Evolutionary conservation across 2,888 invertebrate genomes (phyloP), one percentile per base, ranked within the genome.

Genomic region (Ceramica pisi): DNA sequence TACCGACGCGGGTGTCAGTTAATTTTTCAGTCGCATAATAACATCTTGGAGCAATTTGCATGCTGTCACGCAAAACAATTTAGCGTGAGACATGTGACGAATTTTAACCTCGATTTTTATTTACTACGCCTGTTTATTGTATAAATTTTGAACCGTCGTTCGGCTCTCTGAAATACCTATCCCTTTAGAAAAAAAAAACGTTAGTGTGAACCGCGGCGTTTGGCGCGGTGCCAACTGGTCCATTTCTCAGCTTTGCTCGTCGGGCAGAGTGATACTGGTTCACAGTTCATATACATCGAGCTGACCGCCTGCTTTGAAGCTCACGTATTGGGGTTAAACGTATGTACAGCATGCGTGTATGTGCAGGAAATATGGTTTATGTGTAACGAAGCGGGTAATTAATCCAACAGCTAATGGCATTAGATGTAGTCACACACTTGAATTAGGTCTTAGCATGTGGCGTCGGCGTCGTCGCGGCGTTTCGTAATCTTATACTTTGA

Each of bases 231-330:
- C 95, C 95, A 95, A 92, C 85, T 93, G 92, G 90, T 94, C 91
- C 93, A 93, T 94, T 94, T 95, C 93, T 92, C 88, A 90, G 91
- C 85, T 90, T 89, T 86, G 81, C 84, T 86, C 71, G 90, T 89
- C 88, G 87, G 90, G 87, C 85, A 90, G 90, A 92, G 92, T 92
- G 93, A 94, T 94, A 91, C 91, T 91, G 88, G 94, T 94, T 94
- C 94, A 93, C 93, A 93, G 93, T 93, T 94, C 94, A 91, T 93
- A 91, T 93, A 90, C 90, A 89, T 90, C 89, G 89, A 87, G 87
- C 91, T 92, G 93, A 92, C 92, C 91, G 90, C 91, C 91, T 90
- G 91, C 94, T 94, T 94, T 93, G 92, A 94, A 90, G 92, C 93
- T 89, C 88, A 87, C 89, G 88, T 90, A 94, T 93, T 90, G 92